phyloP scores from a whole-genome alignment of 2,797 vertebrate species.

The Eurystomus glaucurus region DNA sequence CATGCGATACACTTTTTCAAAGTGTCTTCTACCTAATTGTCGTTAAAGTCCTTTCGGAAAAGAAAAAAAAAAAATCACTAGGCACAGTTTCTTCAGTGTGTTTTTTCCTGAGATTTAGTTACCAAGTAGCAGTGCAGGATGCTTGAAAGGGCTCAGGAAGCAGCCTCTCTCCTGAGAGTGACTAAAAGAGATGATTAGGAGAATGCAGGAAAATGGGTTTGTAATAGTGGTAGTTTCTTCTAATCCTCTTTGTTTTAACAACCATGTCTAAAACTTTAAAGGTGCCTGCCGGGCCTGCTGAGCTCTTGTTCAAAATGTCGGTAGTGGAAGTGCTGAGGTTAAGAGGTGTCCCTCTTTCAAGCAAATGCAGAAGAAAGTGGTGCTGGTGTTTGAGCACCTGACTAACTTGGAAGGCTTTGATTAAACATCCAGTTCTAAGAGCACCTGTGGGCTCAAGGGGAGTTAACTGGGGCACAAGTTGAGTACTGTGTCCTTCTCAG shows the following conservation, averaged over 20 bases:
- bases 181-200: background rate
- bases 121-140: background rate
- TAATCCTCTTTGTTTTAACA: slow-evolving; percentile 37
- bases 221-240: background rate
- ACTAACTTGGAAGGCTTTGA: background rate
- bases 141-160: slow-evolving; percentile 36
- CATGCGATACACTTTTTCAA: background rate
- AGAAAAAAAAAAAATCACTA: background rate
- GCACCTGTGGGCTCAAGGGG: background rate
- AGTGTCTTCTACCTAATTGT: background rate
- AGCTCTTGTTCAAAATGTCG: background rate
- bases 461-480: background rate
- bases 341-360: background rate
- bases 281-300: background rate
- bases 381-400: background rate
- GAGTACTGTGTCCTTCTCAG: background rate
- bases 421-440: background rate
- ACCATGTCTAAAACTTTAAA: background rate
- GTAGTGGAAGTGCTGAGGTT: background rate
- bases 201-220: background rate
- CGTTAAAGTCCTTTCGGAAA: background rate
- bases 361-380: background rate
- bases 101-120: background rate
- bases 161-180: background rate
- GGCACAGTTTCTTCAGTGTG: background rate